A percentile compares a stretch with the other conserved stretches of the same genome.
phyloP scores from a whole-genome alignment of 2,797 vertebrate genomes.

The Sebastes minor region DNA sequence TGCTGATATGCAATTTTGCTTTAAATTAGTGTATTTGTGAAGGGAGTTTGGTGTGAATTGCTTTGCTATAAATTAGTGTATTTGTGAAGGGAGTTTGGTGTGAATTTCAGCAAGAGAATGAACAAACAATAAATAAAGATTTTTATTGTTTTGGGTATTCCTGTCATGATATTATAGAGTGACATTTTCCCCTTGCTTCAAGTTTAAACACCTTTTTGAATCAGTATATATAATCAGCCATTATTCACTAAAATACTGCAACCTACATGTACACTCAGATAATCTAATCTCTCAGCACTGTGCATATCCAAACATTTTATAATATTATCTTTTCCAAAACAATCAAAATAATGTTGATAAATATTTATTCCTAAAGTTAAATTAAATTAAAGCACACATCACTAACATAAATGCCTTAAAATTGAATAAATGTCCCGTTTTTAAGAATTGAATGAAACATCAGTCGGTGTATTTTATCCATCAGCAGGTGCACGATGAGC shows the following conservation, averaged over 20 bases:
- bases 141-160: not conserved
- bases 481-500: constrained; percentile 87
- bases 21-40: not conserved
- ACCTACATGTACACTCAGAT: not conserved
- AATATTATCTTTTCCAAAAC: no score
- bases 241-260: not conserved
- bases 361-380: not conserved
- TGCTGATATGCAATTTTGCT: not conserved
- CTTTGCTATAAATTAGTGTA: not conserved
- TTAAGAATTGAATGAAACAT: not conserved
- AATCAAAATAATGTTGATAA: no score
- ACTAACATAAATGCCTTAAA: not conserved
- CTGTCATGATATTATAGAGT: not conserved
- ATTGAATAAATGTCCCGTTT: not conserved
- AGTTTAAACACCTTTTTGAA: no score
- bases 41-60: not conserved
- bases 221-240: not conserved
- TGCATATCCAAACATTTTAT: not conserved
- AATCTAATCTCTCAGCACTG: not conserved
- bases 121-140: not conserved
- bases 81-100: not conserved
- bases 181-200: no score
- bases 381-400: not conserved
- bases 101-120: not conserved
- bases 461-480: not conserved